Conservation (phyloP, 92 coral and sea anemone species). For the Zoanthus sansibaricus region DNA sequence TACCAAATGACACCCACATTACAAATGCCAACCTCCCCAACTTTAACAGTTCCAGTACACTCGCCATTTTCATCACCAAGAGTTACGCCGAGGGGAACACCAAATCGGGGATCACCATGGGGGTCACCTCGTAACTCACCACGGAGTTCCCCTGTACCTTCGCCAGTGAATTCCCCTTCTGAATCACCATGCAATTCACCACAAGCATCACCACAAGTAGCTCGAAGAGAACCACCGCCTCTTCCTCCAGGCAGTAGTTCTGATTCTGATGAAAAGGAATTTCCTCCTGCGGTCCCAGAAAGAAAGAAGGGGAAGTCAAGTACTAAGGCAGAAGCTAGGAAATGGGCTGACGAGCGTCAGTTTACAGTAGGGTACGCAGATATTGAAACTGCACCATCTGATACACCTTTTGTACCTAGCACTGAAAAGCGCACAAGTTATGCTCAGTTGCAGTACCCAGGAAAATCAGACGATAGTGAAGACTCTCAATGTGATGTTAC, state of each 20-base stretch:
- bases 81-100: slow-evolving; percentile 75
- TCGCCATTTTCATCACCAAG: slow-evolving; percentile 83
- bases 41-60: slow-evolving; percentile 78
- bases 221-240: slow-evolving; percentile 79
- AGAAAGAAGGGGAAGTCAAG: slow-evolving; percentile 68
- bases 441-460: slow-evolving; percentile 85
- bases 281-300: slow-evolving; percentile 95
- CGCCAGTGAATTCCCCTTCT: slow-evolving; percentile 71
- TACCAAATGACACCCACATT: slow-evolving; percentile 55
- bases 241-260: slow-evolving; percentile 72
- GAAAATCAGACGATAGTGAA: slow-evolving; percentile 54
- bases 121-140: slow-evolving; percentile 89
- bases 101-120: slow-evolving; percentile 79
- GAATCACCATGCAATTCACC: slow-evolving; percentile 89
- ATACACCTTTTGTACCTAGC: slow-evolving; percentile 19
- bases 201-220: slow-evolving; percentile 77
- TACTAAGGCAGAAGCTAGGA: slow-evolving; percentile 44
- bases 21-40: slow-evolving; percentile 92
- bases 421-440: slow-evolving; percentile 69
- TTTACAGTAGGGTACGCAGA: slow-evolving; percentile 65
- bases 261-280: slow-evolving; percentile 75
- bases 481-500: slow-evolving; percentile 20
- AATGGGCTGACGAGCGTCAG: slow-evolving; percentile 53
- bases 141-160: slow-evolving; percentile 65
- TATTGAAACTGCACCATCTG: slow-evolving; percentile 51